Evolutionary conservation across 2,113 vertebrate species (phyloP).

Genomic region (Gymnorhina tibicen): DNA sequence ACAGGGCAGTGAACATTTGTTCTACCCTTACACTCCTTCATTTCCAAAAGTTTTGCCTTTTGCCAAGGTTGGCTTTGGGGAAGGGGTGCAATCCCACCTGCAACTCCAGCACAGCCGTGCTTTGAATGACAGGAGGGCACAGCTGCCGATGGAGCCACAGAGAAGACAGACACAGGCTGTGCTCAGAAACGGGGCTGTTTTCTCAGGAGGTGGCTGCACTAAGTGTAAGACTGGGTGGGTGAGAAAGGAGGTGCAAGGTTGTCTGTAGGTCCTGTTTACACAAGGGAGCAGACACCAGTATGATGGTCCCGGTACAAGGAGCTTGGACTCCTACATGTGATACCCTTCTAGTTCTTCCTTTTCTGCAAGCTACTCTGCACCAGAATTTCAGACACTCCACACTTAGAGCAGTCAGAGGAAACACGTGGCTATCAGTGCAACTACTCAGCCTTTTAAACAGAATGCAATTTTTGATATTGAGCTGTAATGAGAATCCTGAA

Average conservation of each 20-base stretch:
- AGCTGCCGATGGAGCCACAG: rapidly evolving
- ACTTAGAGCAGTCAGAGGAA: background rate
- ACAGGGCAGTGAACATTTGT: background rate
- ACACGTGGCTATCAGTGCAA: background rate
- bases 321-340: rapidly evolving
- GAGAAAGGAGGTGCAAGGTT: background rate
- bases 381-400: background rate
- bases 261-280: rapidly evolving
- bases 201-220: background rate
- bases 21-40: background rate
- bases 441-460: background rate
- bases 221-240: background rate
- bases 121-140: background rate
- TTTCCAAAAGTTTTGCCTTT: background rate
- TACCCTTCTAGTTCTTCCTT: background rate
- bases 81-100: background rate
- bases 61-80: background rate
- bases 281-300: background rate
- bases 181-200: background rate
- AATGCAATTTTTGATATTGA: background rate
- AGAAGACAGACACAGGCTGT: background rate
- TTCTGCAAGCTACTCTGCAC: background rate
- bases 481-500: background rate
- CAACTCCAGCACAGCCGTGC: rapidly evolving
- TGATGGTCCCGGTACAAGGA: no score